Percentiles rank a stretch among this genome's conserved stretches.
Conservation (phyloP, 2,797 vertebrate genomes). For the Gouania willdenowi region DNA sequence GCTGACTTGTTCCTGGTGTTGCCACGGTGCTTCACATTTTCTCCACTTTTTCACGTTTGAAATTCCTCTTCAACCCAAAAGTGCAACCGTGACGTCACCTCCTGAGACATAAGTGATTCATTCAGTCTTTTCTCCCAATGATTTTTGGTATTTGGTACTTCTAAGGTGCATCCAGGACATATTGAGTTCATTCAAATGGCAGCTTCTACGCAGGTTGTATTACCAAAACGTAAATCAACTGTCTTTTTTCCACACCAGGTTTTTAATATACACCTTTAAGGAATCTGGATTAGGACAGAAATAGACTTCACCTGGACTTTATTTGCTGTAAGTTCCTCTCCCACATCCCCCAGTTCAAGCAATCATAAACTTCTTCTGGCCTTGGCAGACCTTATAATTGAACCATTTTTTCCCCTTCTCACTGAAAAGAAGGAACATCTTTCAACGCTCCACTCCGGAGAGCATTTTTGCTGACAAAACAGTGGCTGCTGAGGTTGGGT, state of each 20-base stretch:
- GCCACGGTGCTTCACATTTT: too few relatives aligned
- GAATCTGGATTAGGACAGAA: background rate
- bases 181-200: background rate
- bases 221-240: too few relatives aligned
- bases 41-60: constrained; percentile 41
- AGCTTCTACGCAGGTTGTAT: background rate
- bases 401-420: constrained; percentile 37
- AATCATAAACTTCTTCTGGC: constrained; percentile 30
- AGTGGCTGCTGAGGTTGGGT: constrained; percentile 23
- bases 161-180: constrained; percentile 1
- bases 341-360: constrained; percentile 10
- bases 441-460: constrained; percentile 24
- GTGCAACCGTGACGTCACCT: too few relatives aligned
- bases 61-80: constrained; percentile 37
- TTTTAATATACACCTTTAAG: constrained; percentile 3
- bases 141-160: background rate
- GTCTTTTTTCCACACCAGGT: background rate
- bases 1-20: too few relatives aligned
- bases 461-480: constrained; percentile 56
- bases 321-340: constrained; percentile 23
- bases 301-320: background rate
- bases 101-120: too few relatives aligned
- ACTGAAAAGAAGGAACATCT: constrained; percentile 32
- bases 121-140: background rate
- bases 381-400: constrained; percentile 57